A percentile compares a stretch with the other conserved stretches of the same genome.
These are phyloP conservation scores for Sminthopsis crassicaudata DNA, from an alignment of 2,113 vertebrate genomes.

Conservation along the genomic window DNA sequence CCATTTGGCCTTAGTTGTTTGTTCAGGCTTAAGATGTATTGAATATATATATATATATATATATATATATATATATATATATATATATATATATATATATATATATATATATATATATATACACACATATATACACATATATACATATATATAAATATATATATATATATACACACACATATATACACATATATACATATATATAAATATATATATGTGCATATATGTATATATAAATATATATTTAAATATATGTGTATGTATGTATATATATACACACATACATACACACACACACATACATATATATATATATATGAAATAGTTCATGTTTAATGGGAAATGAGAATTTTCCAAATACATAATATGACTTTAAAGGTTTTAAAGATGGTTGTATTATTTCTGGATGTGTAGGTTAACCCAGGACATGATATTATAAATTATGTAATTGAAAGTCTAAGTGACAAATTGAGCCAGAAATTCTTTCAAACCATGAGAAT, in stretches of 20 bases:
- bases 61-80: background rate
- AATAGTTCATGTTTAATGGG: background rate
- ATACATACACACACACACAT: too few relatives aligned
- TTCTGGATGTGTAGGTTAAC: conserved; percentile 22
- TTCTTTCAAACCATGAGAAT: conserved; percentile 1
- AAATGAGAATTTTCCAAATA: background rate
- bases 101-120: background rate
- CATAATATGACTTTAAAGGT: conserved; percentile 20
- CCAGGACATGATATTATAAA: conserved; percentile 41
- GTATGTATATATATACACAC: too few relatives aligned
- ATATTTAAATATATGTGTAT: too few relatives aligned
- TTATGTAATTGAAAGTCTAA: background rate
- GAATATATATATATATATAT: background rate
- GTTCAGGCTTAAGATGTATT: conserved; percentile 7
- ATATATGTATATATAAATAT: too few relatives aligned
- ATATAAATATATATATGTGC: too few relatives aligned
- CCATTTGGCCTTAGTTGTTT: background rate
- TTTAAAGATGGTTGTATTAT: conserved; percentile 32
- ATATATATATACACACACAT: too few relatives aligned
- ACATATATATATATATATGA: background rate
- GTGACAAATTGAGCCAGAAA: conserved; percentile 30
- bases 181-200: too few relatives aligned
- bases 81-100: background rate
- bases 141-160: too few relatives aligned
- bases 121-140: too few relatives aligned